Evolutionary conservation across 2,888 invertebrate species (phyloP), one percentile per base, ranked within the genome.

Genomic region (Parnassius smintheus): DNA sequence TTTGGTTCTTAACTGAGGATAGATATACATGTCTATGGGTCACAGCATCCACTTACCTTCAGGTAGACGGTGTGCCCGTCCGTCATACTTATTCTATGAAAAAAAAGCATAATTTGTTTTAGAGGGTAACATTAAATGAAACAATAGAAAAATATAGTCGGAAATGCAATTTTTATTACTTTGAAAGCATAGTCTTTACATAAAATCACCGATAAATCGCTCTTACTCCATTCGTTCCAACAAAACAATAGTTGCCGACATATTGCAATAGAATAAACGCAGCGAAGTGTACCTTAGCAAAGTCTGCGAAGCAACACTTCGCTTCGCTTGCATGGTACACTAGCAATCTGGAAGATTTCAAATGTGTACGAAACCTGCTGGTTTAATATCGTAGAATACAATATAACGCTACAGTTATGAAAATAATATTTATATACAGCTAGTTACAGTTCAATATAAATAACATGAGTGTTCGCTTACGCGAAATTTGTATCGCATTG

Each of bases 111-210:
- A 7, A 35, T 35, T 35, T 7, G 35, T 35, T 35, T 35, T 35
- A 35, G 3, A 3, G 12, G 2, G 48, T 13, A 13, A 35, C 2
- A 11, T 9, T 54, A 22, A 55, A 42, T 52, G 25, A 57, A 60
- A 66, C 66, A 65, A 72, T 69, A 70, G 68, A 68, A 64, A 54
- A 64, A 52, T 60, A 51, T 65, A 75, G 70, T 84, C 75, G 72
- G 83, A 87, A 88, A 88, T 88, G 87, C 88, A 83, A 79, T 81
- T 83, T 85, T 78, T 86, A 88, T 88, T 88, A 85, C 81, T 83
- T 85, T 74, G 80, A 81, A 87, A 87, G 87, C 88, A 83, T 82
- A 82, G 81, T 86, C 79, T 84, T 80, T 80, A 78, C 78, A 75
- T 76, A 77, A 82, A 80, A 77, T 75, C 75, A 76, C 78, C 76